Base-by-base conservation (phyloP, 1,140 invertebrate species). In the Latrodectus geometricus region DNA sequence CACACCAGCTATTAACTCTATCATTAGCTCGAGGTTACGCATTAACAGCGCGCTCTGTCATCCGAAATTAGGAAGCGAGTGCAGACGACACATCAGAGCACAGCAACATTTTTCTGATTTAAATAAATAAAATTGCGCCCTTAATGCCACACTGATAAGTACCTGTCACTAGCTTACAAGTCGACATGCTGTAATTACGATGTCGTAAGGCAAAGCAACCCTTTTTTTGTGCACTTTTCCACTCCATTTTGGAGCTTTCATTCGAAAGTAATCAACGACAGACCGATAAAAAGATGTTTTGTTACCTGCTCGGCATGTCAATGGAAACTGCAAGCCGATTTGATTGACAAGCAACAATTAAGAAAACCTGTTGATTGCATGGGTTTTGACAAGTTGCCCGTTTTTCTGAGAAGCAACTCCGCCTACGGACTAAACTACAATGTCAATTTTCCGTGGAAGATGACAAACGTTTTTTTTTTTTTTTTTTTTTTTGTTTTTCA, bases 271-370 rank as follows among this genome's bases (percentile, higher is more conserved):
- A 81, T 81, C 79, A 81, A 66, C 80, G 56, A 20, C 54, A 65
- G 52, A 54, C 11, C 70, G 61, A 74, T 83, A 83, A 83, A 83
- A 83, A 83, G 80, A 83, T 74, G 70, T 83, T 83, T 65, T 72
- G 80, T 74, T 74, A 52, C 70, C 80, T 61, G 70, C 48, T 52
- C 20, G 49, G 68, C 48, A 72, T 81, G 69, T 83, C 80, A 82
- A 65, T 82, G 66, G 68, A 9, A 56, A 52, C 54, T 76, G 23
- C 56, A 9, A 9, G 52, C 17, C 9, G 54, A 65, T 83, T 74
- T 83, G 80, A 83, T 65, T 83, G 80, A 74, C 80, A 83, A 23
- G 80, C 65, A 74, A 74, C 80, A 83, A 83, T 83, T 83, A 83
- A 49, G 12, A 50, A 50, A 68, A 83, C 80, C 70, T 83, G 80